phyloP scores from a whole-genome alignment of 1,140 invertebrate genomes.

The Muscidifurax raptorellus region DNA sequence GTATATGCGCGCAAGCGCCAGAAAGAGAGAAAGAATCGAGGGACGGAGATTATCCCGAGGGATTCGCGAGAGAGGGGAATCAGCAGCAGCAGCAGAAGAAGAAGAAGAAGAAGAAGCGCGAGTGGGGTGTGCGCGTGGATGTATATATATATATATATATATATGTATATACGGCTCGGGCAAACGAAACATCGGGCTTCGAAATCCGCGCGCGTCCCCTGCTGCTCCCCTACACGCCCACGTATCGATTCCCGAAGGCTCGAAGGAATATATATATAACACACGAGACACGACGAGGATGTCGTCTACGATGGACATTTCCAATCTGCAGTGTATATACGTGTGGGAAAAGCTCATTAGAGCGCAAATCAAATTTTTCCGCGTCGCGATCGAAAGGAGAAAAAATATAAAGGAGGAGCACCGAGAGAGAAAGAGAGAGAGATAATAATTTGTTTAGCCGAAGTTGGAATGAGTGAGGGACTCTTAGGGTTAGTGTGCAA shows the following conservation, averaged over 20 bases:
- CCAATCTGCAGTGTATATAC: background rate
- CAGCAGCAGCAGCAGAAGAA: slow-evolving; percentile 19
- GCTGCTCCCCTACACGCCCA: slow-evolving; percentile 55
- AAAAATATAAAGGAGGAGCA: slow-evolving; percentile 15
- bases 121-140: background rate
- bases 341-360: slow-evolving; percentile 49
- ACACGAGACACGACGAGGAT: background rate
- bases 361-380: slow-evolving; percentile 10
- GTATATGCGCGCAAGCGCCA: background rate
- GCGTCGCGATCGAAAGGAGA: background rate
- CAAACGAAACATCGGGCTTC: slow-evolving; percentile 73
- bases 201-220: slow-evolving; percentile 67
- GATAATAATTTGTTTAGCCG: slow-evolving; percentile 49
- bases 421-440: no score
- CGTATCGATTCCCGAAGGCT: slow-evolving; percentile 67
- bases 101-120: background rate
- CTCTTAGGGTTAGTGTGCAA: slow-evolving; percentile 49
- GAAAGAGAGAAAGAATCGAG: slow-evolving; percentile 39
- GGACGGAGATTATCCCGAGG: slow-evolving; percentile 67
- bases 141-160: no score
- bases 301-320: slow-evolving; percentile 58
- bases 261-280: background rate
- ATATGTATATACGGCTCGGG: slow-evolving; percentile 53
- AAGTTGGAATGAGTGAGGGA: no score
- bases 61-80: slow-evolving; percentile 52